These are phyloP conservation scores for Oreochromis spilurus DNA, from an alignment of 2,113 vertebrate species.

Conservation along the genomic window DNA sequence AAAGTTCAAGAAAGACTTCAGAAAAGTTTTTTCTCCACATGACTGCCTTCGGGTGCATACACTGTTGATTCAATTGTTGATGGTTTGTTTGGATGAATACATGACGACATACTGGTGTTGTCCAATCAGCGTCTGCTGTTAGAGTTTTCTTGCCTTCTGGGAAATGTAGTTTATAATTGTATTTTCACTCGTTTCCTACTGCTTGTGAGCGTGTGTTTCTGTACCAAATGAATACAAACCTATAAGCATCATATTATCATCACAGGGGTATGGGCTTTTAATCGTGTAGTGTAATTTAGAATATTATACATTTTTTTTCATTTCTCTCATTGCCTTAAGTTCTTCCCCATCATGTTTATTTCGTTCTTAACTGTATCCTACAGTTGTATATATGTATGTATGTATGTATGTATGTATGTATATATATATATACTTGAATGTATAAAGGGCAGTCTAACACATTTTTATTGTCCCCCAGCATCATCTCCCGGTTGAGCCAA, in stretches of 20 bases:
- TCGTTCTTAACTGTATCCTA: not conserved
- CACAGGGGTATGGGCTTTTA: fast-evolving
- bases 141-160: conserved; percentile 7
- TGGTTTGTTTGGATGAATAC: conserved; percentile 22
- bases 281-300: not conserved
- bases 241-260: not conserved
- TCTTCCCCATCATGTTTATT: not conserved
- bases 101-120: not conserved
- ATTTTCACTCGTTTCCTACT: not conserved
- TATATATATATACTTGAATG: not conserved
- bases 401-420: too few species aligned
- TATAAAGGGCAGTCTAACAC: not conserved
- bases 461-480: not conserved
- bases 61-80: not conserved
- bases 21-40: not conserved
- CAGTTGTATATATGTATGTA: not conserved
- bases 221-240: not conserved
- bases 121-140: conserved; percentile 50
- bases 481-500: not conserved
- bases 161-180: conserved; percentile 51
- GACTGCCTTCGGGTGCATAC: not conserved
- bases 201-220: not conserved
- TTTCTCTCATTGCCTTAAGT: not conserved
- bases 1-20: not conserved
- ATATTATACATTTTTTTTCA: not conserved